Percentiles rank a stretch among this genome's conserved stretches.
Evolutionary conservation across 2,797 vertebrate genomes (phyloP).

Genomic region (Benthosema pterotum): DNA sequence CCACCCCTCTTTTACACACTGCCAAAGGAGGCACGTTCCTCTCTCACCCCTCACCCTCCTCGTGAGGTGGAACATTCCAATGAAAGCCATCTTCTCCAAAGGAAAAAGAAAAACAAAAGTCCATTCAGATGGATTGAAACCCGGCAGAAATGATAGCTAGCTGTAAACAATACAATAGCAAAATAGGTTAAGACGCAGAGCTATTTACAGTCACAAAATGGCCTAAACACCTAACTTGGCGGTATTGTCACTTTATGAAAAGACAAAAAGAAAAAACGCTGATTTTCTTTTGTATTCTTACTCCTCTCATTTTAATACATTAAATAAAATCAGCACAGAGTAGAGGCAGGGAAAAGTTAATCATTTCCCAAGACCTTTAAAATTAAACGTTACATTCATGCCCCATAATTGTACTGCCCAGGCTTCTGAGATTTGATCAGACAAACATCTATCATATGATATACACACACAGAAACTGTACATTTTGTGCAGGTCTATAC

Average conservation of each 20-base stretch:
- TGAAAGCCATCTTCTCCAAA: slow-evolving; percentile 75
- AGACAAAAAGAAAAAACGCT: slow-evolving; percentile 42
- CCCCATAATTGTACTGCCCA: slow-evolving; percentile 48
- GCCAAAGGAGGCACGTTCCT: slow-evolving; percentile 70
- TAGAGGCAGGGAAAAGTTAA: too few relatives aligned
- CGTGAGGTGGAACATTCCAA: slow-evolving; percentile 71
- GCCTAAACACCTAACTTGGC: slow-evolving; percentile 52
- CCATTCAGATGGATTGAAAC: slow-evolving; percentile 53
- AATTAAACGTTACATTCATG: slow-evolving; percentile 71
- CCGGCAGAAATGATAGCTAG: slow-evolving; percentile 56
- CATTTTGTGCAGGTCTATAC: slow-evolving; percentile 64
- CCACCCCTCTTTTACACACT: slow-evolving; percentile 50
- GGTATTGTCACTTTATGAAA: slow-evolving; percentile 49
- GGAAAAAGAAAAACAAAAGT: slow-evolving; percentile 41
- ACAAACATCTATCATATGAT: slow-evolving; percentile 44
- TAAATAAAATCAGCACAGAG: slow-evolving; percentile 38
- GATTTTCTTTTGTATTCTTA: slow-evolving; percentile 27
- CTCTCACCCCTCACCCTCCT: slow-evolving; percentile 62
- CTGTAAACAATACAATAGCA: slow-evolving; percentile 62
- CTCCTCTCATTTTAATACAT: slow-evolving; percentile 31
- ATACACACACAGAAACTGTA: slow-evolving; percentile 53
- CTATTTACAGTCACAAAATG: slow-evolving; percentile 71
- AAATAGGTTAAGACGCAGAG: slow-evolving; percentile 52
- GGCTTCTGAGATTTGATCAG: slow-evolving; percentile 47
- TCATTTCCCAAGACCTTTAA: slow-evolving; percentile 37